Evolutionary conservation across 2,113 vertebrate genomes (phyloP), one percentile per base, ranked within the genome.

Genomic region (Lanius ludovicianus): DNA sequence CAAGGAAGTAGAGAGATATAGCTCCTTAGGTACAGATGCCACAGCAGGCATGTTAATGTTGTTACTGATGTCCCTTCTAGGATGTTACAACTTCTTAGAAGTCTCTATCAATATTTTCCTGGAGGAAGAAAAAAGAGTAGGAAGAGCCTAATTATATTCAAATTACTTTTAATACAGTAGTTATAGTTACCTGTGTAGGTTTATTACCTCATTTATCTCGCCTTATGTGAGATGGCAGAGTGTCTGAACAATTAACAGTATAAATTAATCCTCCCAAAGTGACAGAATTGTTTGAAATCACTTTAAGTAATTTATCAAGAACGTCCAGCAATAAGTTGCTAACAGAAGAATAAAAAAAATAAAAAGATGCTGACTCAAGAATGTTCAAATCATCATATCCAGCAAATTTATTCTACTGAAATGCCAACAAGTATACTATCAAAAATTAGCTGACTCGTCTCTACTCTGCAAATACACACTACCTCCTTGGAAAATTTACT

Each of bases 1-100:
- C 94, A 99, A 91, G 65, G 99, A 99, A 53, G 99, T 98, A 93
- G 98, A 99, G 94, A 99, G 98, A 90, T 99, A 99, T 7, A 99
- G 98, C 82, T 99, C 99, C 97, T 99, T 99, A 95, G 98, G 98
- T 92, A 98, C 98, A 28, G 98, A 98, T 63, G 99, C 98, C 71
- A 99, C 99, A n/a, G 99, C 98, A 98, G 99, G 99, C 99, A 99
- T 99, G 97, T 98, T 99, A 94, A 93, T 88, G 44, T 74, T 63
- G 91, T 96, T 75, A 85, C 60, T 96, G 82, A 78, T 63, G 81
- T 74, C 55, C 89, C 78, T 95, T 95, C 60, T 76, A 70, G 60
- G 93, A 89, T 86, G 49, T 44, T 85, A 24, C 60, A 65, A 28
- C 85, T 97, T 86, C 93, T 95, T 87, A 97, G 76, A 96, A 90